phyloP scores from a whole-genome alignment of 2,888 invertebrate genomes.

The Oxycera nigricornis region DNA sequence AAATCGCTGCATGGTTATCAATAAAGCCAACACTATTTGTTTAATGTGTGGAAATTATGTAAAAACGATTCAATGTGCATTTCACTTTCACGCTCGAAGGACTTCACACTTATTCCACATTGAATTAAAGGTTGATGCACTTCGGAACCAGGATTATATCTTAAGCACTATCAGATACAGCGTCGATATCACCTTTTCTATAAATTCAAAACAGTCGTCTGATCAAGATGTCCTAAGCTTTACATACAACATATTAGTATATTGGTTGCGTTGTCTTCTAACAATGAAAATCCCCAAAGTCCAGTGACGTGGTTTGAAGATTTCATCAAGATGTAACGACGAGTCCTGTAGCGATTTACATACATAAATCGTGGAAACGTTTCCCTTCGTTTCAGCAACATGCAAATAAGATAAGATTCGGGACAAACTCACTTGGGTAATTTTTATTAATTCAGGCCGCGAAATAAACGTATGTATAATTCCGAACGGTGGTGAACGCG shows the following conservation, averaged over 20 bases:
- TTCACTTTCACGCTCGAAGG: not conserved
- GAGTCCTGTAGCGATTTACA: too few relatives aligned
- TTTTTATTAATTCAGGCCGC: not conserved
- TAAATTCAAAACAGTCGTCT: too few relatives aligned
- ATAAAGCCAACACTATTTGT: not conserved
- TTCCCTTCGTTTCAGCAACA: not conserved
- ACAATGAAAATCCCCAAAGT: too few relatives aligned
- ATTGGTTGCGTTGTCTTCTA: too few relatives aligned
- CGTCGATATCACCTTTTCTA: too few relatives aligned
- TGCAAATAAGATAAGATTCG: not conserved
- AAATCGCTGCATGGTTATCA: not conserved
- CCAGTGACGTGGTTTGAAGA: too few relatives aligned
- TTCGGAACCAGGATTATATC: too few relatives aligned
- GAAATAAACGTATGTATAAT: not conserved
- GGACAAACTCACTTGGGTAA: not conserved
- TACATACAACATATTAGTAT: too few relatives aligned
- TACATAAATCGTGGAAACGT: too few relatives aligned
- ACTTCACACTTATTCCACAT: not conserved
- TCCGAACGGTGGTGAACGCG: constrained; percentile 20
- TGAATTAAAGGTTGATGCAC: not conserved
- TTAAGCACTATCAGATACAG: too few relatives aligned
- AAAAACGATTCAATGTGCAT: not conserved
- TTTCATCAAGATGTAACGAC: too few relatives aligned
- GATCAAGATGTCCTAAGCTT: too few relatives aligned
- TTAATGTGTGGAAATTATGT: not conserved